Evolutionary conservation across 2,888 invertebrate species (phyloP).

Genomic region (Eristalinus aeneus): DNA sequence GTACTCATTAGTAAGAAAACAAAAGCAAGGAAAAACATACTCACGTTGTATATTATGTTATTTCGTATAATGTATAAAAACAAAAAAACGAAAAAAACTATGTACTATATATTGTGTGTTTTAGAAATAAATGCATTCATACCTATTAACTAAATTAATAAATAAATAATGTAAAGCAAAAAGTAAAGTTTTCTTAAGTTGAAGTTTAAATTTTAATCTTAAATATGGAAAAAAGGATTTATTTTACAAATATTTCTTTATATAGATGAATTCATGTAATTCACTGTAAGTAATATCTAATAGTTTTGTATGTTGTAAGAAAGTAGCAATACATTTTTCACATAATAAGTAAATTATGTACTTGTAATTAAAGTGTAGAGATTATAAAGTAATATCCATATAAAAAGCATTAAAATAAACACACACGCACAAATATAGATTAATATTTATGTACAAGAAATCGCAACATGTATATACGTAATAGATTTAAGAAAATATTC

Average conservation of each 20-base stretch:
- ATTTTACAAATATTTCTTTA: neutral
- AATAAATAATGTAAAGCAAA: neutral
- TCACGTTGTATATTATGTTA: neutral
- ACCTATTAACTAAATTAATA: neutral
- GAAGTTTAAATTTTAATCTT: neutral
- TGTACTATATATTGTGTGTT: neutral
- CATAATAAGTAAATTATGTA: neutral
- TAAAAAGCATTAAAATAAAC: neutral
- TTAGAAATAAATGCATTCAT: neutral
- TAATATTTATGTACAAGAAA: neutral
- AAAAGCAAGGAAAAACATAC: too few species aligned
- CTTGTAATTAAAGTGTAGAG: neutral
- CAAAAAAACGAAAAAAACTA: too few species aligned
- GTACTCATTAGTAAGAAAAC: neutral
- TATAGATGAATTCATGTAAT: neutral
- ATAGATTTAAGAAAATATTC: too few species aligned
- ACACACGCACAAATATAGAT: neutral
- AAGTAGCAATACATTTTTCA: neutral
- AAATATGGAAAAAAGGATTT: neutral
- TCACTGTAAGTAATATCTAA: neutral
- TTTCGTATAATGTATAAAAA: neutral
- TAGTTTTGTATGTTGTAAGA: neutral
- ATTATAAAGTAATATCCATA: neutral
- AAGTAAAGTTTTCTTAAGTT: neutral
- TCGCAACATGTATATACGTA: neutral